phyloP scores from a whole-genome alignment of 2,113 vertebrate genomes.

The Empidonax alnorum region DNA sequence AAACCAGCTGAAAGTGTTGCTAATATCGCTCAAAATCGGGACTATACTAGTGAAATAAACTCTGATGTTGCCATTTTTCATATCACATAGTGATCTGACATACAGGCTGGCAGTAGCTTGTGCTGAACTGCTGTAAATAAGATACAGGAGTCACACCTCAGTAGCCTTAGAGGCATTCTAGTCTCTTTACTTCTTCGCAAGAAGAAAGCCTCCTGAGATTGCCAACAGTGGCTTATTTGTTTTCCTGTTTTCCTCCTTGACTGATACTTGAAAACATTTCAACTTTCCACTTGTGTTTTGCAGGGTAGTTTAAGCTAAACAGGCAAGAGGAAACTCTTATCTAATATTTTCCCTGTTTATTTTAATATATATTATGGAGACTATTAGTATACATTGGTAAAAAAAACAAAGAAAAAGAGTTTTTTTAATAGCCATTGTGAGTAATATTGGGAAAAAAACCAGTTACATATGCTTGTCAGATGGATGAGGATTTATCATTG shows the following conservation, averaged over 20 bases:
- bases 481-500: not conserved
- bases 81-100: not conserved
- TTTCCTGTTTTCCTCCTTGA: not conserved
- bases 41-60: not conserved
- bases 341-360: not conserved
- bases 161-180: not conserved
- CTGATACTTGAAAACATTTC: not conserved
- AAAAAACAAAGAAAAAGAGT: not conserved
- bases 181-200: not conserved
- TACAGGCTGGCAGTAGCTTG: not conserved
- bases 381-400: not conserved
- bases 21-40: not conserved
- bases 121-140: not conserved
- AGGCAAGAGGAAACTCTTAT: not conserved
- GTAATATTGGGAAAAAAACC: not conserved
- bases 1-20: not conserved
- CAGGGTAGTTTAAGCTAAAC: not conserved
- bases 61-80: not conserved
- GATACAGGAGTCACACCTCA: not conserved
- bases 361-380: not conserved
- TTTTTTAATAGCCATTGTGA: not conserved
- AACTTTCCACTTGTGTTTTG: not conserved
- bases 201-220: not conserved
- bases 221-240: not conserved
- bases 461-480: not conserved